These are phyloP conservation scores for Danaus melanippus DNA, from an alignment of 1,140 invertebrate genomes.

Conservation along the genomic window DNA sequence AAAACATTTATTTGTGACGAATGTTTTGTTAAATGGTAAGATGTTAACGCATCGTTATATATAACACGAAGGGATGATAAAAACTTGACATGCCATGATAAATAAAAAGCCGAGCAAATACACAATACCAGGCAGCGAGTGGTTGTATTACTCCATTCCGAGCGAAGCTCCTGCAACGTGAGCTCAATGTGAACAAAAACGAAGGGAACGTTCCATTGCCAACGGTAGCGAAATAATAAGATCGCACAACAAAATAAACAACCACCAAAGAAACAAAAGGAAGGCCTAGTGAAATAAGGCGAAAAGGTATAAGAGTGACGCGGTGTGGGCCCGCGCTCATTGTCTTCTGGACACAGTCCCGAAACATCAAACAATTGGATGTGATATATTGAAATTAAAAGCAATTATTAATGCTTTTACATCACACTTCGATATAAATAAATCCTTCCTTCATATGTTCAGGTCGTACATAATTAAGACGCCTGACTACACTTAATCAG, in stretches of 20 bases:
- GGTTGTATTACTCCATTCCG: constrained; percentile 65
- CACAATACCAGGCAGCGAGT: constrained; percentile 53
- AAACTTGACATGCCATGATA: constrained; percentile 42
- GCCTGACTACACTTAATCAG: too few relatives aligned
- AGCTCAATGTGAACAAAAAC: constrained; percentile 60
- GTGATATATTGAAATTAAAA: constrained; percentile 17
- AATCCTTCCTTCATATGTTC: too few relatives aligned
- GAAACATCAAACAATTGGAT: constrained; percentile 28
- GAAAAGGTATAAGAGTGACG: constrained; percentile 68
- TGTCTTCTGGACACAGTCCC: constrained; percentile 34
- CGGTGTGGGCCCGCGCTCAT: constrained; percentile 61
- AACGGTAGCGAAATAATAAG: constrained; percentile 71
- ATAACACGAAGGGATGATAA: constrained; percentile 36
- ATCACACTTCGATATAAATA: background rate
- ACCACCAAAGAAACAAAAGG: constrained; percentile 65
- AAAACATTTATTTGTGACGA: too few relatives aligned
- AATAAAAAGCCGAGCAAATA: constrained; percentile 51
- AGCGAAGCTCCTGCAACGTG: constrained; percentile 35
- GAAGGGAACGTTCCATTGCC: constrained; percentile 46
- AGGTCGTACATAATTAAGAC: too few relatives aligned
- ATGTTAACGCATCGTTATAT: constrained; percentile 27
- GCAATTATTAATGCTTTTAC: background rate
- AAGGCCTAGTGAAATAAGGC: constrained; percentile 64
- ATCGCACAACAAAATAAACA: constrained; percentile 70
- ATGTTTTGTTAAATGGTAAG: too few relatives aligned